Evolutionary conservation across 2,113 vertebrate species (phyloP).

Genomic region (Actenoides lindsayi): DNA sequence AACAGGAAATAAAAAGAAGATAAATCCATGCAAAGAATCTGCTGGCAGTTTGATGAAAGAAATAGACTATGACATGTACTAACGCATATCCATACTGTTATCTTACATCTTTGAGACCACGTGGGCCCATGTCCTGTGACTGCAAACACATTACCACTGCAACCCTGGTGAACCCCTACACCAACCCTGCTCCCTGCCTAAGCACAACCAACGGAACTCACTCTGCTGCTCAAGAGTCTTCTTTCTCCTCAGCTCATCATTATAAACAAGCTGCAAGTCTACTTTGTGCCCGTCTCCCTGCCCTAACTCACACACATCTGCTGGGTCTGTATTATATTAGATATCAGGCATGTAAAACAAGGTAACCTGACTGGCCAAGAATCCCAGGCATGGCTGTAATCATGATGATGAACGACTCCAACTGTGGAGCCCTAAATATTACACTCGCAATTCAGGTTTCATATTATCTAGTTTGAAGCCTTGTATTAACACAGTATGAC

Average conservation of each 20-base stretch:
- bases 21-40: background rate
- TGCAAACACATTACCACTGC: fast-evolving
- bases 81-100: background rate
- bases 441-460: background rate
- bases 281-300: background rate
- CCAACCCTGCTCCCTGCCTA: background rate
- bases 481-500: background rate
- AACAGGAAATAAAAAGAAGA: background rate
- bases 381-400: background rate
- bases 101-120: background rate
- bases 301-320: background rate
- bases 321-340: background rate
- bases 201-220: background rate
- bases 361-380: background rate
- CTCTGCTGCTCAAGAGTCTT: background rate
- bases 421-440: background rate
- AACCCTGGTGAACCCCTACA: background rate
- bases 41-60: background rate
- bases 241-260: background rate
- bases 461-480: background rate
- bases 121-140: fast-evolving
- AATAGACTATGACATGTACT: fast-evolving
- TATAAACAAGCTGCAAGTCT: background rate
- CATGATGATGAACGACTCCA: background rate
- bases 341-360: background rate